Percentiles rank a stretch among this genome's conserved stretches.
Conservation (phyloP, 2,888 invertebrate genomes). For the Eristalis arbustorum region DNA sequence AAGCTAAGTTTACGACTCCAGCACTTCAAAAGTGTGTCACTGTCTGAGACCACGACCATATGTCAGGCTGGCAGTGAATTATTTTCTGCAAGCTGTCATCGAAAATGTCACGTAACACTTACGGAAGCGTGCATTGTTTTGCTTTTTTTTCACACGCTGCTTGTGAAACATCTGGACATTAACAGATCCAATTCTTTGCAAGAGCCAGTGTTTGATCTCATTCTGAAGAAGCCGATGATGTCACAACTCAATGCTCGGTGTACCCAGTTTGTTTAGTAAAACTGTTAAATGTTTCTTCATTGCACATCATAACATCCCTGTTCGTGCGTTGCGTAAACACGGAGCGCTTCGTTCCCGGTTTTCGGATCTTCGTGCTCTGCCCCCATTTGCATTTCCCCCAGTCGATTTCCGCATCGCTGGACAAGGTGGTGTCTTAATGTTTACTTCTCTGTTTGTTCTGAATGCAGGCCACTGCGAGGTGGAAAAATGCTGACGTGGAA, state of each 20-base stretch:
- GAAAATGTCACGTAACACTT: conserved; percentile 5
- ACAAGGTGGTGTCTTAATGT: conserved; percentile 39
- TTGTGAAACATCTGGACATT: neutral
- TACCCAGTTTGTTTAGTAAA: conserved; percentile 4
- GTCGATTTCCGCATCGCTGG: conserved; percentile 59
- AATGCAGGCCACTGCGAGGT: conserved; percentile 9
- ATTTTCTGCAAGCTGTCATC: neutral
- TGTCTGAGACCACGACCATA: neutral
- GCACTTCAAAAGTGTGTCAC: neutral
- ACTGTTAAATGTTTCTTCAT: neutral
- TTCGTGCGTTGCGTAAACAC: conserved; percentile 33
- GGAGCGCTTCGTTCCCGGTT: conserved; percentile 2
- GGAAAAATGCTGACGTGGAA: conserved; percentile 13
- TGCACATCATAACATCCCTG: conserved; percentile 40
- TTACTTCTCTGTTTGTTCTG: conserved; percentile 26
- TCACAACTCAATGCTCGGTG: neutral
- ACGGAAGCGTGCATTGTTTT: neutral
- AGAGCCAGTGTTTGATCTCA: neutral
- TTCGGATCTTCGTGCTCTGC: neutral
- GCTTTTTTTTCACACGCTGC: neutral
- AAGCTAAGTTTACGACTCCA: neutral
- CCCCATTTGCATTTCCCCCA: conserved; percentile 16
- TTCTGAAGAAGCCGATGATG: neutral
- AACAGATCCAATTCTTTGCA: neutral
- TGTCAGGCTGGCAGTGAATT: neutral